Evolutionary conservation across 2,797 vertebrate species (phyloP), one percentile per base, ranked within the genome.

Genomic region (Malacoctenus gilli): DNA sequence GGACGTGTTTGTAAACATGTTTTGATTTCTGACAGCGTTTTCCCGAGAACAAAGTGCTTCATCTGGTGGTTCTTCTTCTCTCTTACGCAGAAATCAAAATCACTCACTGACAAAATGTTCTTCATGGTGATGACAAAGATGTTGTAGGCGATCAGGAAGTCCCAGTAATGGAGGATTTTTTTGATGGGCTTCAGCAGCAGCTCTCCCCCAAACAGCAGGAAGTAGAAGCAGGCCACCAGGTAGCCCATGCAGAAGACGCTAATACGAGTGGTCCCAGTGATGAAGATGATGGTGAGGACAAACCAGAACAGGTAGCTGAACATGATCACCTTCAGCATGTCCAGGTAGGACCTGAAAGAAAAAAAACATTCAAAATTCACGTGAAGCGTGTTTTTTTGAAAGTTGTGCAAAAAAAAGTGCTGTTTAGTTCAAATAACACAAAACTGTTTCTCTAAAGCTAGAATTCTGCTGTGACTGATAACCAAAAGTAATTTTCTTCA

Each of bases 281-380:
- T 95, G 91, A 99, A 99, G 91, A 99, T 97, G 85, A 99, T 95
- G 44, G 96, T 99, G 74, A 99, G 94, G 58, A 99, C 97, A 19
- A 98, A 98, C 97, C 97, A 99, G 92, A 99, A 99, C 67, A 99
- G 90, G 87, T 99, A 99, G 90, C 97, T 99, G 79, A 99, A 99
- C 88, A 93, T 93, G 78, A 97, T 93, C 69, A 99, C 97, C 86
- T 99, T 99, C 77, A 97, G 90, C 97, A 99, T 99, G 85, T 99
- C 97, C 77, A 99, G 87, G 83, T 99, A 99, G 2, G 97, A 99
- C 70, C 97, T 99, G 55, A 4, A 30, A 13, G 28, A 0, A 8
- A 11, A 5, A 28, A 5, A 9, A n/a, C n/a, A n/a, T n/a, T n/a
- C n/a, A n/a, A n/a, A n/a, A n/a, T n/a, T n/a, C n/a, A n/a, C n/a